A percentile compares a stretch with the other conserved stretches of the same genome.
These are phyloP conservation scores for Girardia tigrina DNA, from an alignment of 2,888 invertebrate genomes.

Conservation along the genomic window DNA sequence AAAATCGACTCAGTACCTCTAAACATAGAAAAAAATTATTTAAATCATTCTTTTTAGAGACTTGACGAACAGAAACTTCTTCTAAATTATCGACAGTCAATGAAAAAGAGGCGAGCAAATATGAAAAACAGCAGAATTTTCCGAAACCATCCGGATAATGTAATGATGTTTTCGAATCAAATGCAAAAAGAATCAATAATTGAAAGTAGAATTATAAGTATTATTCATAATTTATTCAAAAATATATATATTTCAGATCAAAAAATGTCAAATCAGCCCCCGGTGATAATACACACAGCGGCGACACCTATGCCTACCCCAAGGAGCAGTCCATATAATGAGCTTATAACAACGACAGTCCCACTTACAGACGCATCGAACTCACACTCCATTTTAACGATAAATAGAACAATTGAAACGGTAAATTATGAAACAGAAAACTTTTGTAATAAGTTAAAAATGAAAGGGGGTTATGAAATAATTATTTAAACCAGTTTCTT, in stretches of 20 bases:
- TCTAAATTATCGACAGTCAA: neutral
- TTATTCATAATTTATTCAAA: conserved; percentile 37
- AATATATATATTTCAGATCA: conserved; percentile 36
- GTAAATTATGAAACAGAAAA: neutral
- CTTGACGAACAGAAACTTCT: neutral
- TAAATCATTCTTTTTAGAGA: neutral
- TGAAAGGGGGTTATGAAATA: too few species aligned
- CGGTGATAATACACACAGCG: conserved; percentile 82
- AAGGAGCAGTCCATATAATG: conserved; percentile 9
- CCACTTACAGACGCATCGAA: neutral
- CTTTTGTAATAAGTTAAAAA: neutral
- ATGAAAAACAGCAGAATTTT: neutral
- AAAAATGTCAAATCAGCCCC: conserved; percentile 39
- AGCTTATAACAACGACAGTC: neutral
- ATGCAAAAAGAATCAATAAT: neutral
- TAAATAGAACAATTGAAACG: neutral
- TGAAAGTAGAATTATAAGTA: neutral
- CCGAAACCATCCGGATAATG: neutral
- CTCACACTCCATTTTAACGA: neutral
- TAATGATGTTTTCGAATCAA: neutral
- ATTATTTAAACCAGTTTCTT: too few species aligned
- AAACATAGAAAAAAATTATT: neutral
- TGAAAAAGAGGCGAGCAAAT: neutral
- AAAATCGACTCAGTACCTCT: too few species aligned
- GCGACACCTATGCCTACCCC: conserved; percentile 64